A percentile compares a stretch with the other conserved stretches of the same genome.
These are phyloP conservation scores for Liasis olivaceus DNA, from an alignment of 2,797 vertebrate species.

Conservation along the genomic window DNA sequence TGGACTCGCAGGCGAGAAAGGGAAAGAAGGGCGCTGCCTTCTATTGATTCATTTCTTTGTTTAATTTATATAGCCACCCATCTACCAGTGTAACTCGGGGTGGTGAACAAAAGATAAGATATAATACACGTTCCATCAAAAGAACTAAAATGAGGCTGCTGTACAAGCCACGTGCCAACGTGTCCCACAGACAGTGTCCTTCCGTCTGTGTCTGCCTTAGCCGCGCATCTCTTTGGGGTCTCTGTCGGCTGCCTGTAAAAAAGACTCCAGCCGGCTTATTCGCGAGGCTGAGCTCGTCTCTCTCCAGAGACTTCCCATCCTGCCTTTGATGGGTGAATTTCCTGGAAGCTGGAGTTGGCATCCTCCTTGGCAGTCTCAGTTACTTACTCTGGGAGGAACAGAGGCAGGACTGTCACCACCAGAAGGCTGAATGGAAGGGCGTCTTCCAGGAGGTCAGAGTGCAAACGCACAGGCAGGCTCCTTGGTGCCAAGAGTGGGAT, in stretches of 20 bases:
- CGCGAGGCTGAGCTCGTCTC: not conserved
- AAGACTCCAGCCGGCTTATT: not conserved
- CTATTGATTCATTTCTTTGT: not conserved
- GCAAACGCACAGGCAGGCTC: not conserved
- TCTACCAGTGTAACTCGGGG: not conserved
- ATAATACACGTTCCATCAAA: not conserved
- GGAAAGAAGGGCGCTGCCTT: not conserved
- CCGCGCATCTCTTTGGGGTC: not conserved
- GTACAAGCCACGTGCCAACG: not conserved
- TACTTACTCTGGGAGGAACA: not conserved
- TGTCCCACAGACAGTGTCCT: not conserved
- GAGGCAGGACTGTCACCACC: not conserved
- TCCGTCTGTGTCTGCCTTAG: not conserved
- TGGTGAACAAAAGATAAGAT: not conserved
- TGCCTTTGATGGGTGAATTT: not conserved
- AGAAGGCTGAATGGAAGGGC: too few species aligned
- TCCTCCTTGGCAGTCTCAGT: not conserved
- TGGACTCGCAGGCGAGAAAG: not conserved
- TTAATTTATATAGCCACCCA: not conserved
- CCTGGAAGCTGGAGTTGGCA: not conserved
- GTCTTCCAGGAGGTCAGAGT: too few species aligned
- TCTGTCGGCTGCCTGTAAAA: not conserved
- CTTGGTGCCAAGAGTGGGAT: not conserved
- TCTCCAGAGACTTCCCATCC: not conserved
- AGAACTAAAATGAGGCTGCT: not conserved